Evolutionary conservation across 2,797 vertebrate genomes (phyloP).

Genomic region (Rhynchonycteris naso): DNA sequence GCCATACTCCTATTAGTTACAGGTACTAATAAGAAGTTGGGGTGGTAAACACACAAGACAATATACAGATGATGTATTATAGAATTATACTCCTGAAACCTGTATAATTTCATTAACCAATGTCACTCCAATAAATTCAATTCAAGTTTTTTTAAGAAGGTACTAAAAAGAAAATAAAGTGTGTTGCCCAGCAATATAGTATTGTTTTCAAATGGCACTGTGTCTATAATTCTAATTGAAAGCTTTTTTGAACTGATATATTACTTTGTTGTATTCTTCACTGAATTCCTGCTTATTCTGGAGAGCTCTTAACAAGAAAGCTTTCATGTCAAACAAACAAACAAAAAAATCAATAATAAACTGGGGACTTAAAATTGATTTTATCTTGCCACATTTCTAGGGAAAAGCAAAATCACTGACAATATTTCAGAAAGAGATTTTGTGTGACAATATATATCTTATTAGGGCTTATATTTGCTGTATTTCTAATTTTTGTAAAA

Average conservation of each 20-base stretch:
- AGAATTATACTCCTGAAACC: no score
- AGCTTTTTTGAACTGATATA: slow-evolving; percentile 11
- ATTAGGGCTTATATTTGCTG: neutral
- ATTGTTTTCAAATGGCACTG: neutral
- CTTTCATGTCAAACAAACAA: slow-evolving; percentile 51
- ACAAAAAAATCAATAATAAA: slow-evolving; percentile 52
- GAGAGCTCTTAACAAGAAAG: slow-evolving; percentile 38
- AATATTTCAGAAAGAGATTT: neutral
- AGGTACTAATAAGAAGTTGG: no score
- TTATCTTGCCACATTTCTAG: slow-evolving; percentile 21
- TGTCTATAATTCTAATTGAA: slow-evolving; percentile 31
- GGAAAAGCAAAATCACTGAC: slow-evolving; percentile 17
- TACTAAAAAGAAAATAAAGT: neutral
- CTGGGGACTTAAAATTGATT: slow-evolving; percentile 17
- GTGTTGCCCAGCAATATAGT: neutral
- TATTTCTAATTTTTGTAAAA: neutral
- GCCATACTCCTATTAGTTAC: neutral
- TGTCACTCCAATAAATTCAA: no score
- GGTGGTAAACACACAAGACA: no score
- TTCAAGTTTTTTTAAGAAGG: no score
- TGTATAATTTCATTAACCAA: no score
- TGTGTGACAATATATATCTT: neutral
- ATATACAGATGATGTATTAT: no score
- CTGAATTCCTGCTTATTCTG: neutral
- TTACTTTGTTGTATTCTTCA: neutral